A percentile compares a stretch with the other conserved stretches of the same genome.
Conservation (phyloP, 2,888 invertebrate species). For the Orthonychiurus folsomi region DNA sequence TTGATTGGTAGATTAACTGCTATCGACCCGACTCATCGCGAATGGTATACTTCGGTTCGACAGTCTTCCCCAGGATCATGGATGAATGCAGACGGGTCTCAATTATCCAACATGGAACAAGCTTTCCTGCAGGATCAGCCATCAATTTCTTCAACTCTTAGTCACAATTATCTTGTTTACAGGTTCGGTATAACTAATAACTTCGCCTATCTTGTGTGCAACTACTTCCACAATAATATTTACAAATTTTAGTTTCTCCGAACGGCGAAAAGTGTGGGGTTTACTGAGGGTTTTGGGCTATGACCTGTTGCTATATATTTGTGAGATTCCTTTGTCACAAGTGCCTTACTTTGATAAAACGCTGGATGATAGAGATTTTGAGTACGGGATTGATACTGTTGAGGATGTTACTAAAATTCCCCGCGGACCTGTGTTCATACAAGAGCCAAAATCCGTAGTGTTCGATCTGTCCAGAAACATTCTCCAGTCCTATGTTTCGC, state of each 20-base stretch:
- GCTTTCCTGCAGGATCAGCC: conserved; percentile 59
- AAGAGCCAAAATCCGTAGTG: conserved; percentile 71
- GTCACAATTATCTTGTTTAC: conserved; percentile 68
- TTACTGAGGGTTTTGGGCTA: conserved; percentile 68
- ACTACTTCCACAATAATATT: not conserved
- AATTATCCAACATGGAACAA: conserved; percentile 67
- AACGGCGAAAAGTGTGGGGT: conserved; percentile 68
- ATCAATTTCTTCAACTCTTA: conserved; percentile 43
- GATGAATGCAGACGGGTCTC: conserved; percentile 72
- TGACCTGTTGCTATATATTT: conserved; percentile 71
- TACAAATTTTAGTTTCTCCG: conserved; percentile 48
- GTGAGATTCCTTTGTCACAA: conserved; percentile 70
- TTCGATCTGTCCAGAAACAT: conserved; percentile 69
- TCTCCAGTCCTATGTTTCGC: conserved; percentile 61
- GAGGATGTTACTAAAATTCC: conserved; percentile 71
- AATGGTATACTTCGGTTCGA: conserved; percentile 64
- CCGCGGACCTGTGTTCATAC: conserved; percentile 77
- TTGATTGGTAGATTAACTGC: conserved; percentile 69
- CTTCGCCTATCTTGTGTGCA: not conserved
- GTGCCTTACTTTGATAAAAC: conserved; percentile 57
- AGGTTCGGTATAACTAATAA: conserved; percentile 47
- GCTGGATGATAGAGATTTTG: conserved; percentile 64
- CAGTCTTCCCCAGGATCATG: conserved; percentile 66
- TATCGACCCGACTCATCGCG: conserved; percentile 73
- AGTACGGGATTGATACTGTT: conserved; percentile 69